These are phyloP conservation scores for Zaprionus kolodkinae DNA, from an alignment of 1,140 invertebrate genomes.

Conservation along the genomic window DNA sequence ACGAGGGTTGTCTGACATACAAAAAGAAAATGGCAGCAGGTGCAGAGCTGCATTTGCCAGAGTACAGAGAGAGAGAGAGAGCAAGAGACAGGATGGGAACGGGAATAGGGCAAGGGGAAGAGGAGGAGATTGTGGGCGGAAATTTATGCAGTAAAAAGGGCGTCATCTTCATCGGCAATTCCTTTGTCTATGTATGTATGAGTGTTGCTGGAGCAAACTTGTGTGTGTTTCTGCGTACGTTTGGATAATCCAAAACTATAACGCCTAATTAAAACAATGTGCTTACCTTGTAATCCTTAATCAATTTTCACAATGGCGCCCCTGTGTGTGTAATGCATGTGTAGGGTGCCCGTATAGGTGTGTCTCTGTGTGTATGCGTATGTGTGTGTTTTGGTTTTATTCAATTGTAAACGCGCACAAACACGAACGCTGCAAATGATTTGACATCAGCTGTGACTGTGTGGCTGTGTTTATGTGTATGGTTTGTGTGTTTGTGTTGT, in stretches of 20 bases:
- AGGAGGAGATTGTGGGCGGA: constrained; percentile 20
- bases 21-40: constrained; percentile 78
- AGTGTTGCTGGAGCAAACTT: neutral
- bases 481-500: constrained; percentile 47
- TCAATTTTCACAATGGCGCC: constrained; percentile 72
- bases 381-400: constrained; percentile 77
- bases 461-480: constrained; percentile 42
- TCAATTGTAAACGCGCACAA: constrained; percentile 77
- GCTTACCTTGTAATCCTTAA: constrained; percentile 78
- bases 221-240: neutral
- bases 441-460: constrained; percentile 74
- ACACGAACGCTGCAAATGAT: constrained; percentile 72
- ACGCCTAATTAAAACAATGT: constrained; percentile 7
- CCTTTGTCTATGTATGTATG: constrained; percentile 23
- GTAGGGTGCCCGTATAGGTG: constrained; percentile 17
- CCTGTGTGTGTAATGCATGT: constrained; percentile 29
- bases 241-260: constrained; percentile 2
- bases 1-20: constrained; percentile 66
- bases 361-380: constrained; percentile 25
- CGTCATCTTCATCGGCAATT: constrained; percentile 57
- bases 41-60: constrained; percentile 59
- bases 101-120: neutral
- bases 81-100: neutral
- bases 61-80: neutral
- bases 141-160: constrained; percentile 72